Conservation (phyloP, 2,888 invertebrate genomes). For the Epinotia nisella region DNA sequence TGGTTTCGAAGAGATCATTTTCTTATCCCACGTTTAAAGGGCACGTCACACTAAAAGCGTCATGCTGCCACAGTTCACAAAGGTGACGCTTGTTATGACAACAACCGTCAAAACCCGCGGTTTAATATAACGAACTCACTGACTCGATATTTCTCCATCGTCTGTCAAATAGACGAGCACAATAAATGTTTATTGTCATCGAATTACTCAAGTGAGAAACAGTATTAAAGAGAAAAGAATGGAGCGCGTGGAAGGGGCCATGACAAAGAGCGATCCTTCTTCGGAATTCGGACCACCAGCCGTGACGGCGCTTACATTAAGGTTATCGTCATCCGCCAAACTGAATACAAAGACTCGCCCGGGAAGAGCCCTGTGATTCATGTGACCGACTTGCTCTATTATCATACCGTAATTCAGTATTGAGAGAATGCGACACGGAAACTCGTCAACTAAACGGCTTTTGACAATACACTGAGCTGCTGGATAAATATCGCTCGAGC, state of each 20-base stretch:
- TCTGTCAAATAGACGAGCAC: slow-evolving; percentile 81
- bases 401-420: slow-evolving; percentile 72
- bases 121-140: slow-evolving; percentile 73
- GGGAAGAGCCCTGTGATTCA: slow-evolving; percentile 78
- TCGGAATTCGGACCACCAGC: slow-evolving; percentile 76
- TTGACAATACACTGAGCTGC: slow-evolving; percentile 30
- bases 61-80: slow-evolving; percentile 56
- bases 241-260: slow-evolving; percentile 77
- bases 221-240: slow-evolving; percentile 82
- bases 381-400: slow-evolving; percentile 72
- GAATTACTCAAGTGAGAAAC: slow-evolving; percentile 84
- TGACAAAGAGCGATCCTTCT: slow-evolving; percentile 83
- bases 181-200: slow-evolving; percentile 84
- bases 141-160: slow-evolving; percentile 79
- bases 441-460: slow-evolving; percentile 55
- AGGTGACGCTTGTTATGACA: slow-evolving; percentile 64
- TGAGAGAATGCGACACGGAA: slow-evolving; percentile 61
- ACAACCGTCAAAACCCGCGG: slow-evolving; percentile 54
- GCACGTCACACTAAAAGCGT: slow-evolving; percentile 39
- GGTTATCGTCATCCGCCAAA: slow-evolving; percentile 84
- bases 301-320: slow-evolving; percentile 84
- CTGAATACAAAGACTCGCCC: slow-evolving; percentile 78
- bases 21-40: slow-evolving; percentile 58
- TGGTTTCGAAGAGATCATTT: slow-evolving; percentile 63
- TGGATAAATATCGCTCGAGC: slow-evolving; percentile 21